Base-by-base conservation (phyloP, 2,888 invertebrate genomes). In the Fragum sueziense region DNA sequence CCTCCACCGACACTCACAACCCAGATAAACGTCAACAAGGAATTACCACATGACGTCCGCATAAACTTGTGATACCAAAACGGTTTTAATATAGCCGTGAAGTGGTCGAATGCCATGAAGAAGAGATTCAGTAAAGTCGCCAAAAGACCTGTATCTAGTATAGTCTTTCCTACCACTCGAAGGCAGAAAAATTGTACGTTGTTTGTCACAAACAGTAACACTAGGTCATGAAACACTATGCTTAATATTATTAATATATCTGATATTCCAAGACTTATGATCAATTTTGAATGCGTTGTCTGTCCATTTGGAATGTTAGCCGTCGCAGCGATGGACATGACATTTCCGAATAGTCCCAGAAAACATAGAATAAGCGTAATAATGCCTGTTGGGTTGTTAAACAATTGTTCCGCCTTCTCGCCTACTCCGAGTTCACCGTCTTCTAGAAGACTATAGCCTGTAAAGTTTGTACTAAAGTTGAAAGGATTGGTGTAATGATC, bases 91-190 rank as follows among this genome's bases (percentile, higher is more conserved):
- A 90, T 88, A 2, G 89, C 89, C 9, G 89, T 76, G 70, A 88
- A 90, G 62, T 89, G 89, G 69, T 90, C 89, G 9, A 88, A 52
- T 0, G 89, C 90, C 89, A 90, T 90, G 29, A 85, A 85, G 14
- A 87, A 69, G 2, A 90, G 80, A 69, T 90, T 90, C 11, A 89
- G 68, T 20, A 90, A 76, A 0, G 88, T 88, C 52, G 90, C 89
- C 31, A 89, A 77, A 29, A 87, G 84, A 0, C 89, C 88, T 59
- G 86, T 89, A 11, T 85, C 85, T 72, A 88, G 85, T 3, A 91
- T 70, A 0, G 88, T 85, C 52, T 86, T 85, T n/a, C 87, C 82
- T 57, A 89, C 79, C n/a, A 86, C 76, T 57, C 78, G 82, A 62
- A 87, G 73, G 70, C 91, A 91, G 31, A 65, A 65, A 34, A 65